Conservation (phyloP, 2,888 invertebrate genomes). For the Melangyna quadrimaculata region DNA sequence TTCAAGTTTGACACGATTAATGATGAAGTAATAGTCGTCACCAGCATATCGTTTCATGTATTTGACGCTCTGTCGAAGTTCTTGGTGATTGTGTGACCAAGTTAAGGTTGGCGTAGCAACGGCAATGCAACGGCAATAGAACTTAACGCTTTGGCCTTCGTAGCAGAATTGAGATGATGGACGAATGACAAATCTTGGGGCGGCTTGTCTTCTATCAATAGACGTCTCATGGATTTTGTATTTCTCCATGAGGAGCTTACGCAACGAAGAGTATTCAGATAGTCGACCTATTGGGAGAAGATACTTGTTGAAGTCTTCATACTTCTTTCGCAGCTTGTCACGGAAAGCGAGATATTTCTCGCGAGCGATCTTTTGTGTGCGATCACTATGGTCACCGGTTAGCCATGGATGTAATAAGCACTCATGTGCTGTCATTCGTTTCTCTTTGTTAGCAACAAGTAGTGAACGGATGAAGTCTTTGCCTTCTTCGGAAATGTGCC, state of each 20-base stretch:
- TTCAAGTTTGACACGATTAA: slow-evolving; percentile 96
- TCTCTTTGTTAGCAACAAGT: slow-evolving; percentile 96
- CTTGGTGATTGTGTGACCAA: slow-evolving; percentile 96
- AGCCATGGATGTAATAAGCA: slow-evolving; percentile 98
- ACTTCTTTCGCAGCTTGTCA: slow-evolving; percentile 92
- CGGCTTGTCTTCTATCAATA: slow-evolving; percentile 98
- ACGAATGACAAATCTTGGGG: slow-evolving; percentile 98
- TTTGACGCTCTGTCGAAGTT: slow-evolving; percentile 97
- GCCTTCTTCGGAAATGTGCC: slow-evolving; percentile 96
- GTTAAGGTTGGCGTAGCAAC: slow-evolving; percentile 96
- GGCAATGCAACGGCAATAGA: slow-evolving; percentile 98
- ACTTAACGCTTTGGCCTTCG: slow-evolving; percentile 98
- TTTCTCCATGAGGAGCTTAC: slow-evolving; percentile 97
- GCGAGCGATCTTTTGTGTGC: slow-evolving; percentile 90
- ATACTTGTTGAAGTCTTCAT: slow-evolving; percentile 91
- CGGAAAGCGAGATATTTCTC: slow-evolving; percentile 93
- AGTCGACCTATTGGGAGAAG: slow-evolving; percentile 96
- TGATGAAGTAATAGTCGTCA: slow-evolving; percentile 98
- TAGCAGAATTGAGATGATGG: slow-evolving; percentile 97
- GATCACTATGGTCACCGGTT: slow-evolving; percentile 90
- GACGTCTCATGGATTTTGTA: slow-evolving; percentile 98
- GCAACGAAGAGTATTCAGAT: slow-evolving; percentile 97
- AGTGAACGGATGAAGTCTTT: slow-evolving; percentile 98
- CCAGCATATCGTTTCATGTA: slow-evolving; percentile 99
- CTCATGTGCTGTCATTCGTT: slow-evolving; percentile 99